A percentile compares a stretch with the other conserved stretches of the same genome.
These are phyloP conservation scores for Heterodera carotae DNA, from an alignment of 1,140 invertebrate genomes.

Conservation along the genomic window DNA sequence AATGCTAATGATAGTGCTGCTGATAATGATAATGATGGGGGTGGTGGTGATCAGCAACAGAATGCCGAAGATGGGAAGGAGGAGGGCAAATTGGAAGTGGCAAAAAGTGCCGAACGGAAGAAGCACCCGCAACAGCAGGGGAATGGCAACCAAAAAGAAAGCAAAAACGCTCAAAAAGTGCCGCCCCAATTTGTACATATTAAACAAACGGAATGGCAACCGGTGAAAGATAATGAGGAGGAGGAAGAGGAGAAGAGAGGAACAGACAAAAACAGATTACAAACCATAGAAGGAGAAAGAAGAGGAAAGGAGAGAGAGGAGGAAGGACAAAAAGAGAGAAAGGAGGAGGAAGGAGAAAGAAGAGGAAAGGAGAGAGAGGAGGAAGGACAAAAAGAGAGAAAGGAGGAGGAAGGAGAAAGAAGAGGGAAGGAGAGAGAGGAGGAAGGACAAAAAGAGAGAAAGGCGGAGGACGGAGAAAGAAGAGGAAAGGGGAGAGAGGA, in stretches of 20 bases:
- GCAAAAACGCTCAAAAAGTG: neutral
- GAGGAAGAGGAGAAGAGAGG: neutral
- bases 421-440: constrained; percentile 3
- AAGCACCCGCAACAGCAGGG: neutral
- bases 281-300: neutral
- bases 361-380: constrained; percentile 5
- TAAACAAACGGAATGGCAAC: constrained; percentile 1
- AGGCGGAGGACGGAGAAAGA: constrained; percentile 10
- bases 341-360: neutral
- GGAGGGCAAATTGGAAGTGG: neutral
- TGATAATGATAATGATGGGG: no score
- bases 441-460: neutral
- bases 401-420: neutral
- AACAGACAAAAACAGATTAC: neutral
- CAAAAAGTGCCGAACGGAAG: neutral
- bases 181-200: neutral
- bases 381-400: neutral
- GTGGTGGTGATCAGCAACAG: no score
- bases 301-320: neutral
- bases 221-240: neutral
- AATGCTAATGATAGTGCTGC: no score
- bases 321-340: neutral
- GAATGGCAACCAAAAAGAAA: neutral
- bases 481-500: neutral
- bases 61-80: no score